Conservation (phyloP, 2,888 invertebrate species). For the Epistrophe eligans region DNA sequence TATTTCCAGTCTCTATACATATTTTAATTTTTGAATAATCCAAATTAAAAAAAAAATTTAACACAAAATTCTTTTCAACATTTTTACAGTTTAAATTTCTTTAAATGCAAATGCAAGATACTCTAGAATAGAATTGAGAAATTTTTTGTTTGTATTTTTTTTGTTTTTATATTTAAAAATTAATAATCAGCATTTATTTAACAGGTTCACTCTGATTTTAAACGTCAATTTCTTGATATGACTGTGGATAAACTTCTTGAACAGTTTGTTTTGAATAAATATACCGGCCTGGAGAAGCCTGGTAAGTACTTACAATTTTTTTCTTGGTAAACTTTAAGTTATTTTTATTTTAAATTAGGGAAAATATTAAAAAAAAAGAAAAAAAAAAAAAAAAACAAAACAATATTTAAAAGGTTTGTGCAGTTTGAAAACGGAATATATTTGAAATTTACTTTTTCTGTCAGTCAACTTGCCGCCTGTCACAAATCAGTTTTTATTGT, state of each 20-base stretch:
- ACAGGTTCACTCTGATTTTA: constrained; percentile 95
- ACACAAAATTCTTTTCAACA: too few relatives aligned
- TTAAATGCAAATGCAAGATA: too few relatives aligned
- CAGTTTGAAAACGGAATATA: constrained; percentile 74
- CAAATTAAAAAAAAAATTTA: too few relatives aligned
- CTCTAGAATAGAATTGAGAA: too few relatives aligned
- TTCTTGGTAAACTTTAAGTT: neutral
- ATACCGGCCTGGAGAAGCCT: constrained; percentile 96
- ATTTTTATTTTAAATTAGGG: constrained; percentile 25
- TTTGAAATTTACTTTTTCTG: constrained; percentile 5
- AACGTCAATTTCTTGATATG: constrained; percentile 94
- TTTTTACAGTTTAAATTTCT: too few relatives aligned
- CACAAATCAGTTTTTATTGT: constrained; percentile 22
- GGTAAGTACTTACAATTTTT: constrained; percentile 85
- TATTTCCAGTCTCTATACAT: too few relatives aligned
- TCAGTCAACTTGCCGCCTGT: constrained; percentile 28
- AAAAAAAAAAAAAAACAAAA: constrained; percentile 30
- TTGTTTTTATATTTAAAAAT: too few relatives aligned
- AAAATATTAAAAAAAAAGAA: constrained; percentile 18
- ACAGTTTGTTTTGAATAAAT: constrained; percentile 95
- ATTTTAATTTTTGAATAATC: too few relatives aligned
- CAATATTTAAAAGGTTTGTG: constrained; percentile 62
- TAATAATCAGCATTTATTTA: constrained; percentile 38
- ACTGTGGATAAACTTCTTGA: constrained; percentile 96
- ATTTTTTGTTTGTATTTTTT: too few relatives aligned